These are phyloP conservation scores for Peromyscus leucopus DNA, from an alignment of 2,113 vertebrate genomes.

Conservation along the genomic window DNA sequence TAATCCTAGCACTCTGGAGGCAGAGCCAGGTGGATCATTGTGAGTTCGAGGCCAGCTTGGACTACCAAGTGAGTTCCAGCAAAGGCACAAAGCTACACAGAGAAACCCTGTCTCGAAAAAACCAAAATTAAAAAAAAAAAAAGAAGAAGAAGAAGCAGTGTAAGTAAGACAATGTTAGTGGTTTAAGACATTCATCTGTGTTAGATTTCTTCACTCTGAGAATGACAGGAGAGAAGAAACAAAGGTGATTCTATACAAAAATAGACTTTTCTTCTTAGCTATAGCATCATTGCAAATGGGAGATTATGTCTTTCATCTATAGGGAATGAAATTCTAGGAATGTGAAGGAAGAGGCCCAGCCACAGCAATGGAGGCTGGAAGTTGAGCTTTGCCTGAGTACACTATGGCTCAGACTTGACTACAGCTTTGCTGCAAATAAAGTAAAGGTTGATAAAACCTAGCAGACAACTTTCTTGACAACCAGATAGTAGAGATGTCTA, in stretches of 20 bases:
- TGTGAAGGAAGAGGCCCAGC: background rate
- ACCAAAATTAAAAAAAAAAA: too few relatives aligned
- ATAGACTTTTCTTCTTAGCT: background rate
- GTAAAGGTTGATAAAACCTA: background rate
- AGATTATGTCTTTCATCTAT: background rate
- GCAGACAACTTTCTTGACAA: background rate
- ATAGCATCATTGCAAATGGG: background rate
- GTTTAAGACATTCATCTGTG: background rate
- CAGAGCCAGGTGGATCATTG: too few relatives aligned
- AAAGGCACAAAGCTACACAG: too few relatives aligned
- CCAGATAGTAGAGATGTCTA: background rate
- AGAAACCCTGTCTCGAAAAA: too few relatives aligned
- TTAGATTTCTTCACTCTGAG: background rate
- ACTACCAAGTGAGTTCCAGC: too few relatives aligned
- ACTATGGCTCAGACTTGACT: background rate
- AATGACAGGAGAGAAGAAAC: background rate
- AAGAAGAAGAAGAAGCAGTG: background rate
- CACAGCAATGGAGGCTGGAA: background rate
- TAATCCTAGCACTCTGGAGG: too few relatives aligned
- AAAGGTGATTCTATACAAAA: background rate
- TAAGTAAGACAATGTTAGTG: background rate
- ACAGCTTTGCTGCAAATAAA: background rate
- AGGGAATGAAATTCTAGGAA: background rate
- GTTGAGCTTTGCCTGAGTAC: background rate
- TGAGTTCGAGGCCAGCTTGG: too few relatives aligned